Base-by-base conservation (phyloP, 2,888 invertebrate genomes). In the Netelia virgata region DNA sequence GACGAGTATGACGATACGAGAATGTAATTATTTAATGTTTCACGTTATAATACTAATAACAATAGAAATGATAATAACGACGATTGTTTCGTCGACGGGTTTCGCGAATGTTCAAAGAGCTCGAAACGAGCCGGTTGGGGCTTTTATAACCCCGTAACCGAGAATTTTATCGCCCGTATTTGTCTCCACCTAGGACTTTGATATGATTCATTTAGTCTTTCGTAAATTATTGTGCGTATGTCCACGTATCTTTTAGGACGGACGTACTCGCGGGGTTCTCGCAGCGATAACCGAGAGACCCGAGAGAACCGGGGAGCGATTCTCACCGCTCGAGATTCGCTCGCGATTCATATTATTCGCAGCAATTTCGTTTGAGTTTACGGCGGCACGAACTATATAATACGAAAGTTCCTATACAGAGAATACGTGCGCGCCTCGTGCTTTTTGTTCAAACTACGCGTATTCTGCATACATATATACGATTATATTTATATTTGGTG, bases 101-200 rank as follows among this genome's bases (percentile, higher is more conserved):
- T 23, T 47, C 11, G 6, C 1, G 66, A 41, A 28, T 70, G 61
- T 64, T 64, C 41, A 55, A 69, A 78, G 18, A 43, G 63, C 47
- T 23, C 20, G 28, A 50, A 63, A 70, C 79, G 68, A 83, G 80
- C 80, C 59, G 64, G 16, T 59, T 55, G 28, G 6, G 14, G 36
- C 74, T 80, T 75, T 78, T 73, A 75, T 73, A 70, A 50, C 41
- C 50, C 55, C 18, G 55, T 63, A 73, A 79, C 18, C 57, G 74
- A 64, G 16, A 18, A 74, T 74, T 83, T 83, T 83, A 83, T 79
- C 83, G 79, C 64, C 23, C 74, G 83, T 70, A 79, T 74, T 83
- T 83, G 74, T 79, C 83, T 47, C 57, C 64, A 63, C 63, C 61
- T 66, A 53, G n/a, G 16, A 47, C 18, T 74, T 36, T 23, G 61